Evolutionary conservation across 1,140 invertebrate genomes (phyloP).

Genomic region (Papilio aristodemus): DNA sequence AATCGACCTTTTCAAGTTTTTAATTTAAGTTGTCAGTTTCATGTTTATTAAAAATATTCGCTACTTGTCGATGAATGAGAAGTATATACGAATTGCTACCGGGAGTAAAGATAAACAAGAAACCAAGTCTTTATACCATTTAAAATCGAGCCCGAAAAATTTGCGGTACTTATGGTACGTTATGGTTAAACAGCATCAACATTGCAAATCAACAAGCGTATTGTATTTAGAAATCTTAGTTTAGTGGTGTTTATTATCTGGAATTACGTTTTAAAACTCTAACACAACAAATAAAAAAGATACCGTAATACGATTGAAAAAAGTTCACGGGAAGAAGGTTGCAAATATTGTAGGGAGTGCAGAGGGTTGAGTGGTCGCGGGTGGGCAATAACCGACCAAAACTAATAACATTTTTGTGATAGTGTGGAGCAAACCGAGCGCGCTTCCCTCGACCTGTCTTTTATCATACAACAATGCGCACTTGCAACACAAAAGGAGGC

Average conservation of each 20-base stretch:
- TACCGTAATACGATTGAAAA: constrained; percentile 41
- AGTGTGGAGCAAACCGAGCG: constrained; percentile 62
- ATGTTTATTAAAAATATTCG: neutral
- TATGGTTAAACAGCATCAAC: no score
- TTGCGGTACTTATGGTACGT: no score
- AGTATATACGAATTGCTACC: no score
- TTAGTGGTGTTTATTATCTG: neutral
- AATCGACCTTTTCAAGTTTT: constrained; percentile 5
- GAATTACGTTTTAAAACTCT: neutral
- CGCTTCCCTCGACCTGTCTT: constrained; percentile 59
- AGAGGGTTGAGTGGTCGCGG: constrained; percentile 57
- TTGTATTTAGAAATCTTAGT: neutral
- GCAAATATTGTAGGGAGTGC: constrained; percentile 51
- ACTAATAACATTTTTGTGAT: constrained; percentile 80
- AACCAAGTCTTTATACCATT: no score
- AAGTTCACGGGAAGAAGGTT: constrained; percentile 44
- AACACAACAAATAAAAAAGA: neutral
- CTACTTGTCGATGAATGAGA: no score
- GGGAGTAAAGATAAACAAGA: no score
- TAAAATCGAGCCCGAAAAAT: no score
- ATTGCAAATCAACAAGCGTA: neutral
- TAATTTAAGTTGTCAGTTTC: neutral
- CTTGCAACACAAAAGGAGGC: constrained; percentile 61
- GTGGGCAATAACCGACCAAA: constrained; percentile 72
- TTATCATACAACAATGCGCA: constrained; percentile 67